phyloP scores from a whole-genome alignment of 2,888 invertebrate genomes.

The Stictocephala bisonia region DNA sequence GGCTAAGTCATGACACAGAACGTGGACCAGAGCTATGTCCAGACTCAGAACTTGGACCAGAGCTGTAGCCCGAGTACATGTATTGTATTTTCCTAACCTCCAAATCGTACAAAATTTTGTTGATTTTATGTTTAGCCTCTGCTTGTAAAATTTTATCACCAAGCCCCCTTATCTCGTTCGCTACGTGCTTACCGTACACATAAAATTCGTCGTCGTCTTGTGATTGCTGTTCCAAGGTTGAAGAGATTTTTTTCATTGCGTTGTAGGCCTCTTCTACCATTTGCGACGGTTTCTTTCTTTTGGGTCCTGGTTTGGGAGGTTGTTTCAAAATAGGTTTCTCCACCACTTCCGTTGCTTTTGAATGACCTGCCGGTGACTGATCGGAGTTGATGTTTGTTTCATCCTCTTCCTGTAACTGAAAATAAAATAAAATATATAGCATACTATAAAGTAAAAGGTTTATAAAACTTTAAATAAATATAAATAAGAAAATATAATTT shows the following conservation, averaged over 20 bases:
- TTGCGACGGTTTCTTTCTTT: constrained; percentile 1
- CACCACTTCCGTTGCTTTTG: constrained; percentile 7
- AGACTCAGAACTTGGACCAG: constrained; percentile 21
- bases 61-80: constrained; percentile 11
- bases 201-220: background rate
- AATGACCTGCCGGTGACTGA: background rate
- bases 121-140: constrained; percentile 19
- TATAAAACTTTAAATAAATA: too few relatives aligned
- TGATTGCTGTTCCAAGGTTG: constrained; percentile 1
- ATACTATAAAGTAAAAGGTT: background rate
- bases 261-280: constrained; percentile 4
- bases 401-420: background rate
- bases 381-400: background rate
- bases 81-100: constrained; percentile 22
- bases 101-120: constrained; percentile 23
- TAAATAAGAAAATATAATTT: too few relatives aligned
- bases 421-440: constrained; percentile 4
- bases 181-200: background rate
- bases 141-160: constrained; percentile 16
- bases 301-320: background rate
- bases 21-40: constrained; percentile 5
- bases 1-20: too few relatives aligned
- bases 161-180: too few relatives aligned
- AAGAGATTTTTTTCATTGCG: background rate
- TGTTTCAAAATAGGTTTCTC: constrained; percentile 5